Base-by-base conservation (phyloP, 2,797 vertebrate genomes). In the Halcyon badia region DNA sequence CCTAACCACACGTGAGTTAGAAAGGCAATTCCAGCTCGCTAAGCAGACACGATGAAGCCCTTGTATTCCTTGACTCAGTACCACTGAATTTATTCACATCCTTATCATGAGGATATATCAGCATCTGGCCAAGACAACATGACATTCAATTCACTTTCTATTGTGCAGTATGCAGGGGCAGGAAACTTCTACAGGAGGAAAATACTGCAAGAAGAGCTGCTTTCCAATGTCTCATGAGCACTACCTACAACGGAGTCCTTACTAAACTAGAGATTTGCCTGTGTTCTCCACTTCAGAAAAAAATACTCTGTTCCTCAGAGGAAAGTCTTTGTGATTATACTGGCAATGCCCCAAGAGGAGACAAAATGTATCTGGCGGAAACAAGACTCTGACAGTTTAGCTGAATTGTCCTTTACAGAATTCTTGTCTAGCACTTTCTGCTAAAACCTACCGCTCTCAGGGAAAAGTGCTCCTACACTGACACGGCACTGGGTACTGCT, bases 1-100 rank as follows among this genome's bases (percentile, higher is more conserved):
- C 54, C 54, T 51, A 22, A 60, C 25, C n/a, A 54, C 0, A 1
- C 13, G 2, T 0, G 9, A 16, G 16, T 11, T 57, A 17, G 0
- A 1, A 35, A 44, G n/a, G 25, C 20, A 57, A 64, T 46, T 46
- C 39, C 72, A 68, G 39, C 44, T 83, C 31, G 73, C 35, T 25
- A 46, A 37, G 62, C 17, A 76, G n/a, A 66, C 1, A 2, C 51
- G 31, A 6, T 2, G 4, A 75, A 85, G 19, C 25, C 31, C 30
- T 66, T 71, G 13, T 64, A 42, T 71, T 58, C 68, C 68, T 60
- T 48, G 6, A 30, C 26, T 79, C 24, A 28, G 22, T 44, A 30
- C 46, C 3, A 12, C 11, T 57, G 31, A 52, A 52, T 89, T 87
- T 57, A 58, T 46, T 64, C 25, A 31, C 14, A 41, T 41, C 44